A percentile compares a stretch with the other conserved stretches of the same genome.
Conservation (phyloP, 2,797 vertebrate species). For the Schizothorax lantsangensis region DNA sequence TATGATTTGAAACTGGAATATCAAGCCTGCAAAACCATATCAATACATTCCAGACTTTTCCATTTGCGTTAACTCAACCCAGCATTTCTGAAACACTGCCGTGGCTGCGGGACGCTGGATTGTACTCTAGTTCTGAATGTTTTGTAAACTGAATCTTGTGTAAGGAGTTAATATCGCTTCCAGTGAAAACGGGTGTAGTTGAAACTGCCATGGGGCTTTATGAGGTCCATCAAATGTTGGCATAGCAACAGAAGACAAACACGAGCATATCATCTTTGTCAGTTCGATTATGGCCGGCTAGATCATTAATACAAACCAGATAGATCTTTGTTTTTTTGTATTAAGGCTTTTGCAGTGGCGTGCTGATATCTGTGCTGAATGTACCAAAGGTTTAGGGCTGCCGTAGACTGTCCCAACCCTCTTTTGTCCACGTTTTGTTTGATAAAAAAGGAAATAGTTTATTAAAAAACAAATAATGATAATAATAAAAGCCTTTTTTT, state of each 20-base stretch:
- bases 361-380: slow-evolving; percentile 79
- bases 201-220: slow-evolving; percentile 38
- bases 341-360: slow-evolving; percentile 13
- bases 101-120: slow-evolving; percentile 18
- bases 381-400: slow-evolving; percentile 80
- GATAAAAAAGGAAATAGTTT: slow-evolving; percentile 1
- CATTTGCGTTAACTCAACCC: background rate
- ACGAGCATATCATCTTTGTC: slow-evolving; percentile 25
- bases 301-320: slow-evolving; percentile 2
- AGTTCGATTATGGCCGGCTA: slow-evolving; percentile 75
- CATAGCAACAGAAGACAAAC: slow-evolving; percentile 68
- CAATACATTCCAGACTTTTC: slow-evolving; percentile 5
- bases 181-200: slow-evolving; percentile 23
- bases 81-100: slow-evolving; percentile 46
- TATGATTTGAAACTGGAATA: background rate
- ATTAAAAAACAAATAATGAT: background rate
- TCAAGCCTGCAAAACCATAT: slow-evolving; percentile 28
- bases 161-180: slow-evolving; percentile 9
- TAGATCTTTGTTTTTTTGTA: background rate
- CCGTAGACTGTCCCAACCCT: slow-evolving; percentile 13
- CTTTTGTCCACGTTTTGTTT: slow-evolving; percentile 18
- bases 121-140: slow-evolving; percentile 41
- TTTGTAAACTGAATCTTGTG: slow-evolving; percentile 7
- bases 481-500: background rate
- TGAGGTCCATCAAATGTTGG: slow-evolving; percentile 85